Evolutionary conservation across 2,113 vertebrate species (phyloP).

Genomic region (Neogale vison): DNA sequence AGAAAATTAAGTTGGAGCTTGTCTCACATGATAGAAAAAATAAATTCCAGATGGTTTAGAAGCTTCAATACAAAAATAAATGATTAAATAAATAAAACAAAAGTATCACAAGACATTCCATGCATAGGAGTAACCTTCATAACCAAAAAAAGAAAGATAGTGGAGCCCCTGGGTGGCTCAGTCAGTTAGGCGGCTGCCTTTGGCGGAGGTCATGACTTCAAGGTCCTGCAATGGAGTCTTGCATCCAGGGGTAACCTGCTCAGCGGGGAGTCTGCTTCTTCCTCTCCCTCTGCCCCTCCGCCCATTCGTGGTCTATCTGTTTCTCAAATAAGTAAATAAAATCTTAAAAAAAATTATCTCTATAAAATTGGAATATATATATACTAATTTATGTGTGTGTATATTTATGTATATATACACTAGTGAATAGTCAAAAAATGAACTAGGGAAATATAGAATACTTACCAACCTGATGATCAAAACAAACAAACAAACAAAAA

Average conservation of each 20-base stretch:
- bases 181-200: background rate
- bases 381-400: background rate
- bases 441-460: background rate
- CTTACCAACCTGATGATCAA: background rate
- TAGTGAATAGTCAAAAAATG: background rate
- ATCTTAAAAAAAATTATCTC: background rate
- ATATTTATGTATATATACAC: background rate
- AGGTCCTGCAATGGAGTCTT: background rate
- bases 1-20: constrained; percentile 66
- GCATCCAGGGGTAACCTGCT: background rate
- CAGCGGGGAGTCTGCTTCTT: background rate
- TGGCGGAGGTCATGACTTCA: background rate
- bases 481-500: background rate
- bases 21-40: constrained; percentile 65
- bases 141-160: background rate
- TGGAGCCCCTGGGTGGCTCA: background rate
- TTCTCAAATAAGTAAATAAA: background rate
- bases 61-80: constrained; percentile 75
- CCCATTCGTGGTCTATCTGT: background rate
- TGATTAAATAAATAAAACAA: constrained; percentile 73
- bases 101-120: constrained; percentile 55
- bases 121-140: background rate
- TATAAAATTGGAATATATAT: background rate
- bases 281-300: background rate
- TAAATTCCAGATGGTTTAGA: constrained; percentile 76